A percentile compares a stretch with the other conserved stretches of the same genome.
phyloP scores from a whole-genome alignment of 2,797 vertebrate genomes.

The Hoplostethus atlanticus region DNA sequence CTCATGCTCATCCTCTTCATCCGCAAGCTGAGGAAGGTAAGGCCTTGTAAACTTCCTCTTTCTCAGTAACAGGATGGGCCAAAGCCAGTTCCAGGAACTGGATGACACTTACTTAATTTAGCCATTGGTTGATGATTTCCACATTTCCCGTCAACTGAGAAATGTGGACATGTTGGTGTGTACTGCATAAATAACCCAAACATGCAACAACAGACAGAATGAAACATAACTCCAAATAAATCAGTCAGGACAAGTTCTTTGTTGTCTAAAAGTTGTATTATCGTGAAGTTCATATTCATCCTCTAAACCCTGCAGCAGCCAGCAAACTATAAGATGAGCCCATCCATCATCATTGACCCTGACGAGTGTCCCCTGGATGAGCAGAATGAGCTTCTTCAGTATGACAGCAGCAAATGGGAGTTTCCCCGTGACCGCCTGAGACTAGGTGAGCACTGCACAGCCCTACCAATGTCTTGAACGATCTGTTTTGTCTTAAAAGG shows the following conservation, averaged over 20 bases:
- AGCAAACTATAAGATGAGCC: slow-evolving; percentile 92
- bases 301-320: slow-evolving; percentile 77
- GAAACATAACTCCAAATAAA: background rate
- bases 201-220: background rate
- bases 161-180: slow-evolving; percentile 14
- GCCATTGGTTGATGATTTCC: slow-evolving; percentile 28
- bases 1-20: slow-evolving; percentile 95
- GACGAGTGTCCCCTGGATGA: slow-evolving; percentile 93
- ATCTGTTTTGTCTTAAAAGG: background rate
- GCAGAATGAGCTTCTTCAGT: slow-evolving; percentile 93
- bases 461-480: background rate
- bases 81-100: slow-evolving; percentile 5
- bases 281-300: slow-evolving; percentile 3
- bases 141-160: slow-evolving; percentile 31
- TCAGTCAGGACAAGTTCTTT: background rate
- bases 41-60: slow-evolving; percentile 1
- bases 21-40: slow-evolving; percentile 93
- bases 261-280: background rate
- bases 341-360: slow-evolving; percentile 96
- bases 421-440: slow-evolving; percentile 93
- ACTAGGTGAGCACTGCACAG: slow-evolving; percentile 84
- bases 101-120: slow-evolving; percentile 31
- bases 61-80: slow-evolving; percentile 12
- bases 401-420: slow-evolving; percentile 96
- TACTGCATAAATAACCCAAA: slow-evolving; percentile 29